phyloP scores from a whole-genome alignment of 2,113 vertebrate species.

The Periophthalmus modestus region DNA sequence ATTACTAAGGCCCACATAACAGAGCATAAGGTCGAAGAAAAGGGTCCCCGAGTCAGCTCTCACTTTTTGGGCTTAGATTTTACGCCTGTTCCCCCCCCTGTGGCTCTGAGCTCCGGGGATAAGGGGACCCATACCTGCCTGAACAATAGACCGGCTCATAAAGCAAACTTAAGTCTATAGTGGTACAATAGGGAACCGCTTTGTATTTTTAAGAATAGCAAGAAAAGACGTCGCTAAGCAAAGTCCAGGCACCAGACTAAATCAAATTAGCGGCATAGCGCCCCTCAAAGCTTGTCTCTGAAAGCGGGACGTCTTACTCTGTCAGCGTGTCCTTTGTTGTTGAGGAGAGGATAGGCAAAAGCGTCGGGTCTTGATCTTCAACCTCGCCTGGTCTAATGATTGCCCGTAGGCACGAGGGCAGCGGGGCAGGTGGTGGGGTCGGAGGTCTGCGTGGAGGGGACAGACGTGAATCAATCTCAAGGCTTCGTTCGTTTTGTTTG shows the following conservation, averaged over 20 bases:
- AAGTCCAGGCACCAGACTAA: constrained; percentile 69
- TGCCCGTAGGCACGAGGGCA: constrained; percentile 61
- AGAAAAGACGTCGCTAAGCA: constrained; percentile 47
- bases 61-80: constrained; percentile 70
- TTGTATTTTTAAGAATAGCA: constrained; percentile 41
- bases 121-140: constrained; percentile 67
- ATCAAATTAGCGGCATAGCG: constrained; percentile 72
- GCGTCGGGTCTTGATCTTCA: constrained; percentile 51
- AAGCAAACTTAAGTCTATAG: constrained; percentile 37
- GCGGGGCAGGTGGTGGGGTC: constrained; percentile 65
- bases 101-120: constrained; percentile 42
- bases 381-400: constrained; percentile 64
- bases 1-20: constrained; percentile 27
- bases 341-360: constrained; percentile 46
- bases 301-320: constrained; percentile 47
- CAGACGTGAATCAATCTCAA: constrained; percentile 27
- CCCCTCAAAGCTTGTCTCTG: constrained; percentile 52
- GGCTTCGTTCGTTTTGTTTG: constrained; percentile 23
- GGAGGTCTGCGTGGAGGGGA: constrained; percentile 45
- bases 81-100: constrained; percentile 60
- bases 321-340: constrained; percentile 50
- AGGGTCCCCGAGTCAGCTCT: constrained; percentile 60
- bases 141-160: constrained; percentile 56
- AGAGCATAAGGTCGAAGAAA: constrained; percentile 61
- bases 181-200: constrained; percentile 30